Evolutionary conservation across 1,140 invertebrate genomes (phyloP), one percentile per base, ranked within the genome.

Genomic region (Neotoxoptera formosana): DNA sequence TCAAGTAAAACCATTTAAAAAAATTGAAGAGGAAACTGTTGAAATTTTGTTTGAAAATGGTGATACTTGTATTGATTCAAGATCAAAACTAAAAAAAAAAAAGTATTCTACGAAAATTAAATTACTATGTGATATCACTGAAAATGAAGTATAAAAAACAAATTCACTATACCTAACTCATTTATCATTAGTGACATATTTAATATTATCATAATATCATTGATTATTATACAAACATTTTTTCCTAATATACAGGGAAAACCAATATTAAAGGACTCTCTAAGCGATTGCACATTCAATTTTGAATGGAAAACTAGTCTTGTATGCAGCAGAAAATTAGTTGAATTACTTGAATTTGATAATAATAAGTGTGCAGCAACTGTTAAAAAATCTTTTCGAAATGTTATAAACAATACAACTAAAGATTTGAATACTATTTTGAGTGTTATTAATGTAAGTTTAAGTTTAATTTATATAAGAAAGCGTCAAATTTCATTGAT

Each of bases 281-380:
- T 7, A 34, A 30, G 9, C 21, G 36, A 83, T 14, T 51, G 91
- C n/a, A 25, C 2, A 84, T 36, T 92, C 0, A 2, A 92, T 41
- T 92, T 92, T 81, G 20, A 36, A 48, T 92, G 91, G 91, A 84
- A 83, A 84, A 92, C 91, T 83, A 92, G 76, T 92, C n/a, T 53
- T 83, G 76, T 84, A 53, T 92, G 91, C 34, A n/a, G 21, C 14
- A 67, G 14, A 41, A 92, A 83, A 48, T 25, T 48, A 21, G 41
- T 92, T 30, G 47, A 92, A 48, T 25, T 48, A 21, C 25, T 92
- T 30, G 47, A 92, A 41, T 83, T 92, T 41, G 7, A 92, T 25
- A 53, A 7, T 21, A 4, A 7, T 48, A 84, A 8, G 7, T 51
- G 60, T 81, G 25, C 20, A 14, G n/a, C n/a, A 51, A 48, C n/a